Conservation (phyloP, 2,888 invertebrate species). For the Schizaphis graminum region DNA sequence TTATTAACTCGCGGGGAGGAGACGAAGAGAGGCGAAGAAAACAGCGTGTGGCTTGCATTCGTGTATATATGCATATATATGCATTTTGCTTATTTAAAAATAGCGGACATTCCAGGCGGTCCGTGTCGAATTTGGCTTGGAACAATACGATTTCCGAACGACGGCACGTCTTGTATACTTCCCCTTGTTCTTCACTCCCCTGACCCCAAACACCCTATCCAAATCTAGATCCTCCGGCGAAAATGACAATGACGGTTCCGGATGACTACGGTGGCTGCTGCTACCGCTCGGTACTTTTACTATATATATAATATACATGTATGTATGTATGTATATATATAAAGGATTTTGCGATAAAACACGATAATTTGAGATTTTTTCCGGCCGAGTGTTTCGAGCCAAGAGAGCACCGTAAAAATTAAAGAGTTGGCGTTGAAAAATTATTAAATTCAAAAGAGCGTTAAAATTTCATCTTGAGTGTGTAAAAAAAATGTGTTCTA, state of each 20-base stretch:
- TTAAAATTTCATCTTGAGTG: not conserved
- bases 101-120: slow-evolving; percentile 66
- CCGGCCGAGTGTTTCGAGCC: not conserved
- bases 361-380: slow-evolving; percentile 36
- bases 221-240: slow-evolving; percentile 52
- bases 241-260: slow-evolving; percentile 54
- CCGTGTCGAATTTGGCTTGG: slow-evolving; percentile 64
- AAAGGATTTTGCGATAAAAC: slow-evolving; percentile 41
- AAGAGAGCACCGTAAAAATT: not conserved
- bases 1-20: slow-evolving; percentile 39
- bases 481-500: not conserved
- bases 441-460: not conserved
- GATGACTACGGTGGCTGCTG: not conserved
- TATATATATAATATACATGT: not conserved
- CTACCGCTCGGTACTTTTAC: not conserved
- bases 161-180: slow-evolving; percentile 12
- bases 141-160: slow-evolving; percentile 63
- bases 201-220: slow-evolving; percentile 1
- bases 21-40: not conserved
- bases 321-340: not conserved
- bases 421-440: slow-evolving; percentile 30
- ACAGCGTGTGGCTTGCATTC: slow-evolving; percentile 13
- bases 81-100: slow-evolving; percentile 64
- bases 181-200: slow-evolving; percentile 27
- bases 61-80: not conserved